Evolutionary conservation across 1,140 invertebrate genomes (phyloP), one percentile per base, ranked within the genome.

Genomic region (Tachypleus tridentatus): DNA sequence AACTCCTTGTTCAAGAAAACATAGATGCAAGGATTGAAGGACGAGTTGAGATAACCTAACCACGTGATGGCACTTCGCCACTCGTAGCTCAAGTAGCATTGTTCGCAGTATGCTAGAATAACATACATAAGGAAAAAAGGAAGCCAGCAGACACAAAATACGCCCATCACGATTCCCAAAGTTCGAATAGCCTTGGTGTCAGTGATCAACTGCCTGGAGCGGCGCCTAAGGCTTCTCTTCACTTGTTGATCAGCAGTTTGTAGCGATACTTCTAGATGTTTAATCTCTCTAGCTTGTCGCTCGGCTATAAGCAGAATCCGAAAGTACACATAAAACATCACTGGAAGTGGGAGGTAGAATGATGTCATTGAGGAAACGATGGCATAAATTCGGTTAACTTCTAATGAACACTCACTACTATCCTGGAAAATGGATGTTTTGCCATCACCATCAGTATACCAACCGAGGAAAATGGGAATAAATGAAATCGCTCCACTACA

Each of bases 81-180:
- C 63, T 70, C 75, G 72, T 76, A 77, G 29, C 72, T 74, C 79
- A 83, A 64, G 83, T 81, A 63, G 73, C 76, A 79, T 4, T 70
- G 66, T 4, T 89, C 78, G 73, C 94, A 94, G n/a, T 78, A 76
- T 85, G 90, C 72, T 85, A 82, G 69, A 51, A 96, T 83, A 7
- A 96, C 77, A 3, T 93, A 92, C 51, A 95, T 80, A 5, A 97
- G 88, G 77, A 98, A 97, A 76, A 97, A 99, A 3, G 96, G 96
- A 51, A 98, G 78, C 96, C 95, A 99, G 75, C 95, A 98, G 63
- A 97, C 80, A 10, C 88, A 90, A 73, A 98, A 98, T 2, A 94
- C 92, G 65, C 90, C 94, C 61, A 99, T 97, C 4, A 82, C 80
- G 63, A 99, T 97, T 9, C 94, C 94, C 63, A 98, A 81, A 0